Percentiles rank a stretch among this genome's conserved stretches.
Evolutionary conservation across 2,113 vertebrate species (phyloP).

Genomic region (Tiliqua scincoides): DNA sequence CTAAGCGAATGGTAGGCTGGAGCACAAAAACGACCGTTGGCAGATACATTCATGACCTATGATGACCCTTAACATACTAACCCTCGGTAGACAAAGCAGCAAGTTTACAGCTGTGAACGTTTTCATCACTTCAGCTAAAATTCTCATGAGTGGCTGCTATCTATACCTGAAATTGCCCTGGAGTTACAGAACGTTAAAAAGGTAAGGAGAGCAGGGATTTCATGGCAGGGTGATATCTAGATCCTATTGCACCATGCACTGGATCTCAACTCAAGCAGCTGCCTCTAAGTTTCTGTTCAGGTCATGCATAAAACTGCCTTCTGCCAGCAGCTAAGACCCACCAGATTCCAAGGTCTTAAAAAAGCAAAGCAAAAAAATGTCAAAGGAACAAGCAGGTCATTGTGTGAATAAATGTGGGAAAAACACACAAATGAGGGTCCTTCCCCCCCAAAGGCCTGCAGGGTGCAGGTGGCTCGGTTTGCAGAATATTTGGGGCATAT

Average conservation of each 20-base stretch:
- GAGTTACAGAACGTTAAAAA: neutral
- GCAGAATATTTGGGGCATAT: no score
- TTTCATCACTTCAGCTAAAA: neutral
- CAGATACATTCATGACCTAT: no score
- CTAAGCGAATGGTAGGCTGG: no score
- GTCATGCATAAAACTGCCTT: neutral
- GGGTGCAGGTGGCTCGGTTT: no score
- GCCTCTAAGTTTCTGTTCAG: neutral
- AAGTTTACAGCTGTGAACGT: no score
- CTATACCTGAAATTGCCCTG: no score
- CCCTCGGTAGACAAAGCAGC: neutral
- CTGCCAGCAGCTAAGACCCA: neutral
- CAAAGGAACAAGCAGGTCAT: no score
- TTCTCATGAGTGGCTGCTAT: no score
- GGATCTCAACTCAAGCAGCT: neutral
- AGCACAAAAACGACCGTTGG: no score
- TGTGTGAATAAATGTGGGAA: neutral
- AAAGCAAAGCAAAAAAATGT: no score
- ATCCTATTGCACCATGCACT: neutral
- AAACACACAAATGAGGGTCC: neutral
- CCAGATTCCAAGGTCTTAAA: neutral
- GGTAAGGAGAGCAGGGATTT: neutral
- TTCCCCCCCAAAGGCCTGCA: neutral
- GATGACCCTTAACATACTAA: no score
- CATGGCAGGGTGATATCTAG: neutral